Evolutionary conservation across 2,113 vertebrate species (phyloP).

Genomic region (Carassius gibelio): DNA sequence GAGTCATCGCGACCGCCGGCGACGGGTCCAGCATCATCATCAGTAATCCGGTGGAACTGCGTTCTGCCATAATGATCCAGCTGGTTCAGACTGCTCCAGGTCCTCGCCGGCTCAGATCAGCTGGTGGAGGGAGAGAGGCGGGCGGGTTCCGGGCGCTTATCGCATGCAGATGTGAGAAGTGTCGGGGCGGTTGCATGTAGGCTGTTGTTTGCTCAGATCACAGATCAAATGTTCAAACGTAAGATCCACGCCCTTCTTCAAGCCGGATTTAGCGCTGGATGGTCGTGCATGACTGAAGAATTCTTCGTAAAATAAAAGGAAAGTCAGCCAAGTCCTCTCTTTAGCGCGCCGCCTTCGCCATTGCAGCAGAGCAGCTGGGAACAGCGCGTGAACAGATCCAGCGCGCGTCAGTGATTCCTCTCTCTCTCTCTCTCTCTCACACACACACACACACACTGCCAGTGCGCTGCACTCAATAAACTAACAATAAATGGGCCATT

Average conservation of each 20-base stretch:
- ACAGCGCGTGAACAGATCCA: constrained; percentile 51
- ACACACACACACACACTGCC: background rate
- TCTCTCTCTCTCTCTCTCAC: background rate
- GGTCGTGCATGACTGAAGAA: background rate
- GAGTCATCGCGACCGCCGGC: constrained; percentile 74
- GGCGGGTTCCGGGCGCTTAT: constrained; percentile 4
- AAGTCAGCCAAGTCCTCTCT: constrained; percentile 65
- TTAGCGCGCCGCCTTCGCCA: constrained; percentile 72
- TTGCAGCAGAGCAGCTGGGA: constrained; percentile 74
- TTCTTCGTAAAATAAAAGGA: constrained; percentile 4
- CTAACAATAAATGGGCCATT: background rate
- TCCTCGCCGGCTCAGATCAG: constrained; percentile 20
- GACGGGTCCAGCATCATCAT: constrained; percentile 79
- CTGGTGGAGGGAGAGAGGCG: background rate
- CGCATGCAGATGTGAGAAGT: constrained; percentile 49
- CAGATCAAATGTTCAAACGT: background rate
- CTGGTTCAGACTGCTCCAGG: constrained; percentile 16
- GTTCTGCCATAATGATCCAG: constrained; percentile 81
- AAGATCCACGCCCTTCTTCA: background rate
- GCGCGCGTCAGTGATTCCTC: background rate
- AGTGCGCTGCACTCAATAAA: background rate
- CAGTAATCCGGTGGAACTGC: constrained; percentile 76
- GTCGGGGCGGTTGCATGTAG: constrained; percentile 38
- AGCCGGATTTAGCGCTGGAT: background rate
- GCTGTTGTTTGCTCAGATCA: background rate